Evolutionary conservation across 2,888 invertebrate genomes (phyloP), one percentile per base, ranked within the genome.

Genomic region (Petrolisthes manimaculis): DNA sequence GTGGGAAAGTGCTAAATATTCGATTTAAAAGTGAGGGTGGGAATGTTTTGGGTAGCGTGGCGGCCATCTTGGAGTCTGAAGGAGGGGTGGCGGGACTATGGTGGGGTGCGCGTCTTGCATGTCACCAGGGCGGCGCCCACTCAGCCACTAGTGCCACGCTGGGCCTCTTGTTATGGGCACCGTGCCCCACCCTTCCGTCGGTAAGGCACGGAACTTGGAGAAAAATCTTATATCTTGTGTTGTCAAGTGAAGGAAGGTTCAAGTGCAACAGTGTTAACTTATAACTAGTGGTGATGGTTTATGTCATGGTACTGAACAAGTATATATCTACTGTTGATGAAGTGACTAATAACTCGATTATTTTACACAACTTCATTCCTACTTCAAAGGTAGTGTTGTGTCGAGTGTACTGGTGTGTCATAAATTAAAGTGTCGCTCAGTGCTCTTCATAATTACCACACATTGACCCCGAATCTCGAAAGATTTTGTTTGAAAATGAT

Each of bases 31-130:
- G 78, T 69, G 87, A 21, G 54, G 69, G 79, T 79, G 24, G 78
- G n/a, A 61, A 53, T 53, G 53, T 71, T 37, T 55, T 53, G 71
- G 71, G 74, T 71, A 74, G 71, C n/a, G 14, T 71, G 83, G 61
- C 82, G 75, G 86, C 86, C 86, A 87, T 87, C 83, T 87, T 84
- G 88, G 88, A 51, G 84, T 84, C 79, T 83, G 79, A 74, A 80
- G 78, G 88, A 74, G 84, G 54, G 88, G 88, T 51, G 83, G 83
- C 75, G 83, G 80, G 79, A 51, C 55, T n/a, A 81, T 56, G 85
- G 85, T 67, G 79, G 85, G 69, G 61, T 53, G 69, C 80, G 84
- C 79, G 77, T 71, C 79, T 79, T 79, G 88, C 88, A 81, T 84
- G 88, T 80, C 88, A 88, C 80, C 71, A 80, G 84, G 88, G 87